phyloP scores from a whole-genome alignment of 2,797 vertebrate genomes.

The Artibeus lituratus region DNA sequence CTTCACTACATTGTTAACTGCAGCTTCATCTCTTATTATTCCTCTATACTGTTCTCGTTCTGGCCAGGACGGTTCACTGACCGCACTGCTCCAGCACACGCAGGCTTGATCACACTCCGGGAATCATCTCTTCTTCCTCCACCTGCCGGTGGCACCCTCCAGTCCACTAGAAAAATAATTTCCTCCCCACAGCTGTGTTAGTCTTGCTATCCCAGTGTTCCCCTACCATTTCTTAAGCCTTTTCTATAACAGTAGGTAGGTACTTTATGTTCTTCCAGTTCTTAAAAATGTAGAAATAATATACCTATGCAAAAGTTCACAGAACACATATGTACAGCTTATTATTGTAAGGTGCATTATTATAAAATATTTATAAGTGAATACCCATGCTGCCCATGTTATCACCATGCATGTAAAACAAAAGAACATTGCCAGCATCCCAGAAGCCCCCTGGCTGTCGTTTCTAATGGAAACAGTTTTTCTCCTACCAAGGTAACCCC shows the following conservation, averaged over 20 bases:
- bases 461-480: neutral
- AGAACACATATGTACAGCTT: neutral
- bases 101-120: neutral
- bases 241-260: neutral
- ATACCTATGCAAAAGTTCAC: neutral
- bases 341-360: neutral
- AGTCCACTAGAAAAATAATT: neutral
- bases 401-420: neutral
- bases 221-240: neutral
- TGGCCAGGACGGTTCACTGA: too few relatives aligned
- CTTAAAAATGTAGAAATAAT: neutral
- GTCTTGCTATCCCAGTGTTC: neutral
- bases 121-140: neutral
- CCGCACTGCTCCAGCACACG: neutral
- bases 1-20: neutral
- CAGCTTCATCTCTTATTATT: neutral
- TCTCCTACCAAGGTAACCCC: neutral
- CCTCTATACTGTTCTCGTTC: neutral
- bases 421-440: neutral
- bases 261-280: neutral
- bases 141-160: accelerated
- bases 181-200: neutral
- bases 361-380: neutral
- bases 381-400: neutral
- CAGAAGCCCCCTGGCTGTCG: neutral